Base-by-base conservation (phyloP, 2,888 invertebrate species). In the Ormyrus nitidulus region DNA sequence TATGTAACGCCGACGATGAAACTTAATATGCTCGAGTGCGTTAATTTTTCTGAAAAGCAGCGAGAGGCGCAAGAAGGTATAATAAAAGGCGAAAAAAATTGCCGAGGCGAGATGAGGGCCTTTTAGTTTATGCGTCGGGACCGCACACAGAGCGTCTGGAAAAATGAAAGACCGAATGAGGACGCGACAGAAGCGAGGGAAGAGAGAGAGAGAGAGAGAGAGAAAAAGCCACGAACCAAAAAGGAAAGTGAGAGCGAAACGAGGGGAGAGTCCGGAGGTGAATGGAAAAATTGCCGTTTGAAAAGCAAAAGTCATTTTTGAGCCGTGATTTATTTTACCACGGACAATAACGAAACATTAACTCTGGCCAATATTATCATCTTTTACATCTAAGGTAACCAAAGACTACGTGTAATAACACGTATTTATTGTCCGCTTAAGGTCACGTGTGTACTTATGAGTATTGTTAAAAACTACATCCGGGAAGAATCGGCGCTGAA, bases 151-250 rank as follows among this genome's bases (percentile, higher is more conserved):
- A 7, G 34, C 9, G 7, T 56, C 46, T 69, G 58, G 59, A 44
- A 62, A 46, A 61, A 44, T 13, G 72, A 72, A 8, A 49, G 53
- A 51, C 34, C 11, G 53, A 61, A 62, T 5, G 53, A 72, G 68
- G 7, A 19, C 11, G 9, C 19, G 10, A 54, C 8, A 53, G 46
- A 61, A 72, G 53, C 11, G 46, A 70, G 9, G 10, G 13, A 70
- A 70, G n/a, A 68, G 68, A 10, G 48, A 58, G 19, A 58, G 48
- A 11, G 48, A 48, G 44, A 13, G 65, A 44, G 11, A 10, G 56
- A 11, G 49, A 46, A 46, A 56, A 54, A 54, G 54, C n/a, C n/a
- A 59, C 4, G 19, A 19, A 19, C 19, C 34, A 56, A 56, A 56
- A 56, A 48, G 13, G 49, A 64, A 59, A 53, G 49, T 10, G 9